Conservation (phyloP, 1,140 invertebrate genomes). For the Holotrichia oblita region DNA sequence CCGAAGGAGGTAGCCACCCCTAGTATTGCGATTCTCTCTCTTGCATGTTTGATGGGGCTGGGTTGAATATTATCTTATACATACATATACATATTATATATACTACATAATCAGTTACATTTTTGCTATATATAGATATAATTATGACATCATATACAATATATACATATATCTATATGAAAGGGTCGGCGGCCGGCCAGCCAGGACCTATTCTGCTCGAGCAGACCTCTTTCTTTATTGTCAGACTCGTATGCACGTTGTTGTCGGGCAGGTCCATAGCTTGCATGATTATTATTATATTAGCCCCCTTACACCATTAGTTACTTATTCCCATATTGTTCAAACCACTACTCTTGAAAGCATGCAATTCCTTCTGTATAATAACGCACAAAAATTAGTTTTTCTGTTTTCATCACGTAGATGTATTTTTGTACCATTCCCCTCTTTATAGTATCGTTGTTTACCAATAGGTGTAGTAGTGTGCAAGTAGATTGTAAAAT, state of each 20-base stretch:
- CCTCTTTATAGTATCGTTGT: background rate
- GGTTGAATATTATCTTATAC: slow-evolving; percentile 49
- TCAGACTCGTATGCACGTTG: slow-evolving; percentile 52
- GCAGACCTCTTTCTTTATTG: slow-evolving; percentile 43
- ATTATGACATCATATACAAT: slow-evolving; percentile 42
- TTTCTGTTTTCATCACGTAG: background rate
- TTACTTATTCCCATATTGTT: slow-evolving; percentile 1
- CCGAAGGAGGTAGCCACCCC: slow-evolving; percentile 84
- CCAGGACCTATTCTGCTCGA: slow-evolving; percentile 60
- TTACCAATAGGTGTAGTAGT: background rate
- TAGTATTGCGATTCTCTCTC: slow-evolving; percentile 51
- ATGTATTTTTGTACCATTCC: slow-evolving; percentile 1
- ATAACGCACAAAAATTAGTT: slow-evolving; percentile 27
- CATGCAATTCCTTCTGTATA: slow-evolving; percentile 16
- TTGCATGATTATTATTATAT: slow-evolving; percentile 38
- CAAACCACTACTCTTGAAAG: slow-evolving; percentile 13
- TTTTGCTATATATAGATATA: slow-evolving; percentile 50
- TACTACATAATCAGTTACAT: slow-evolving; percentile 58
- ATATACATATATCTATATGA: slow-evolving; percentile 35
- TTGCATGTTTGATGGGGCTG: slow-evolving; percentile 59
- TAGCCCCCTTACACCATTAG: slow-evolving; percentile 25
- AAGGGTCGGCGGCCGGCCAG: slow-evolving; percentile 54
- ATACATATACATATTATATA: slow-evolving; percentile 52
- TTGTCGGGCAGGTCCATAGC: slow-evolving; percentile 50
- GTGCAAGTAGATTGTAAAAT: background rate